Conservation (phyloP, 2,113 vertebrate genomes). For the Hydrolagus affinis region DNA sequence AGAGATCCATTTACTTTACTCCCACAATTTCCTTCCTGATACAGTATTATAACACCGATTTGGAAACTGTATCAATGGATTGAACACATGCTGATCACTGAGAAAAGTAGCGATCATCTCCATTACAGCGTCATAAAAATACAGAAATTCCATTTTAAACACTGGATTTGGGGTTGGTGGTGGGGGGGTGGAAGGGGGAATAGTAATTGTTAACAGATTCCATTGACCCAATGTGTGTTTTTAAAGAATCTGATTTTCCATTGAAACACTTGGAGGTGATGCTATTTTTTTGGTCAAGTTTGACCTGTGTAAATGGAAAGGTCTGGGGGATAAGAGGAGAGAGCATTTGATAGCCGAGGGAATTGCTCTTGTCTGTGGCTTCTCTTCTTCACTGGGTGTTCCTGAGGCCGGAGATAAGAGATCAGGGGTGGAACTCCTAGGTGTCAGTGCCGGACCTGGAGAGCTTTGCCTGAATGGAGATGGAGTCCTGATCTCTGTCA, state of each 20-base stretch:
- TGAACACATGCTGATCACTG: too few relatives aligned
- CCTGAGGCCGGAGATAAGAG: not conserved
- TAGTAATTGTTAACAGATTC: too few relatives aligned
- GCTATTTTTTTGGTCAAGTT: slow-evolving; percentile 6
- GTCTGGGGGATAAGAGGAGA: slow-evolving; percentile 9
- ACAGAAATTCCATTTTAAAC: too few relatives aligned
- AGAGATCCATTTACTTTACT: too few relatives aligned
- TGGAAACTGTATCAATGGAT: too few relatives aligned
- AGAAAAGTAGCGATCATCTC: too few relatives aligned
- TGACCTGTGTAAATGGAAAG: not conserved
- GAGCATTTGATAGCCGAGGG: not conserved
- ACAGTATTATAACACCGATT: too few relatives aligned
- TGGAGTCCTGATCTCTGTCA: slow-evolving; percentile 10
- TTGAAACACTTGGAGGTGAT: too few relatives aligned
- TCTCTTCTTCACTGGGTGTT: not conserved
- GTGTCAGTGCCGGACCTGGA: not conserved
- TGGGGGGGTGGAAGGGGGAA: too few relatives aligned
- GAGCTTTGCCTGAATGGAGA: not conserved
- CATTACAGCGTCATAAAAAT: too few relatives aligned
- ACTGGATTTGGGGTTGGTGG: too few relatives aligned
- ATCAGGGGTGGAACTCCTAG: not conserved
- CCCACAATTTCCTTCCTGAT: too few relatives aligned
- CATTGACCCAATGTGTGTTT: not conserved
- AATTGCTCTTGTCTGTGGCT: not conserved
- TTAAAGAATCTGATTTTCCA: not conserved